Percentiles rank a stretch among this genome's conserved stretches.
Conservation (phyloP, 2,888 invertebrate species). For the Zootermopsis nevadensis region DNA sequence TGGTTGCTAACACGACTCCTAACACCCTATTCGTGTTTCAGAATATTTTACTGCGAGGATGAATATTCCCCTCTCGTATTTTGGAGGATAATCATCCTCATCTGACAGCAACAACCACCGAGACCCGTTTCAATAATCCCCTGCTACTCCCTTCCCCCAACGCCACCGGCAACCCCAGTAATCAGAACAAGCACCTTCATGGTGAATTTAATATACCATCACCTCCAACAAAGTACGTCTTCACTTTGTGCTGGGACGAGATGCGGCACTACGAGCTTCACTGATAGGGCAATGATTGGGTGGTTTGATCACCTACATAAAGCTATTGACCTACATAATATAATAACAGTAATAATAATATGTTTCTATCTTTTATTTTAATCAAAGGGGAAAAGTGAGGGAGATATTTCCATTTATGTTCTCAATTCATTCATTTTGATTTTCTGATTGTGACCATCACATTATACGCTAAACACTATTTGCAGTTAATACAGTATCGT, state of each 20-base stretch:
- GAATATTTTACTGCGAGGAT: not conserved
- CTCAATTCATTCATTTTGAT: no score
- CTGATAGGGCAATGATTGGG: no score
- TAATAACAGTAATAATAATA: no score
- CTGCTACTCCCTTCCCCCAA: not conserved
- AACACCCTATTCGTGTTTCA: not conserved
- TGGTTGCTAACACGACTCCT: not conserved
- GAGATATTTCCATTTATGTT: no score
- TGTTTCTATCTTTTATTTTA: no score
- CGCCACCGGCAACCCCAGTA: not conserved
- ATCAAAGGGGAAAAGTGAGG: no score
- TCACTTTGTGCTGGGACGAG: not conserved
- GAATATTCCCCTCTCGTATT: not conserved
- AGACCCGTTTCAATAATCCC: not conserved
- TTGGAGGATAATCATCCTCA: not conserved
- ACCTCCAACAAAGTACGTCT: not conserved
- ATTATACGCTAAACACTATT: no score
- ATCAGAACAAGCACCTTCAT: slow-evolving; percentile 10
- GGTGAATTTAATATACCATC: not conserved
- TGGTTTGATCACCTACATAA: no score
- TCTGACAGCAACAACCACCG: not conserved
- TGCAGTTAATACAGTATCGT: no score
- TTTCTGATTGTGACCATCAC: no score
- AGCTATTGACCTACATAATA: no score
- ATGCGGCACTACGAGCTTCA: no score